Evolutionary conservation across 2,113 vertebrate genomes (phyloP).

Genomic region (Anolis carolinensis): DNA sequence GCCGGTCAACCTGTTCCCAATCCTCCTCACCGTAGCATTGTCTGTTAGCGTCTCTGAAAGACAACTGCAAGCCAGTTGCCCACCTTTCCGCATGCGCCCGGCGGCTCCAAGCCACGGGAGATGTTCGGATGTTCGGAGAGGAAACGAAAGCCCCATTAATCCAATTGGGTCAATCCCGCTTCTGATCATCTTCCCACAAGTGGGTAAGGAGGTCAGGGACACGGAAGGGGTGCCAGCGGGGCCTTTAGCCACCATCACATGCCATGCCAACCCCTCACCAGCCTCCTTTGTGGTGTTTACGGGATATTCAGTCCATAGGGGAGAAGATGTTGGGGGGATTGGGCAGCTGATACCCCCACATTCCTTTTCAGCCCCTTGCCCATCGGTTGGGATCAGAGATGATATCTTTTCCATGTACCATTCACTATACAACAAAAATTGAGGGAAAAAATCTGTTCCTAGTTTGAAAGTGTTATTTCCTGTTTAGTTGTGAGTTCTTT

Average conservation of each 20-base stretch:
- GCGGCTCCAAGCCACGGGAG: not conserved
- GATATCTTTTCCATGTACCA: no score
- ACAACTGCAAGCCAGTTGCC: not conserved
- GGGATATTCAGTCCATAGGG: not conserved
- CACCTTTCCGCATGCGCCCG: not conserved
- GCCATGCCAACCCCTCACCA: no score
- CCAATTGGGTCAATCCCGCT: constrained; percentile 16
- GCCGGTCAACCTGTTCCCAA: no score
- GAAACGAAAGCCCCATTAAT: not conserved
- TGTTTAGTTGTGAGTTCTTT: no score
- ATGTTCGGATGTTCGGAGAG: not conserved
- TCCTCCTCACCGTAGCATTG: no score
- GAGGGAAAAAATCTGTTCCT: no score
- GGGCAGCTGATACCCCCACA: not conserved
- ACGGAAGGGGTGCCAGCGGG: not conserved
- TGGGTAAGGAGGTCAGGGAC: constrained; percentile 12
- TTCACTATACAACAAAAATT: no score
- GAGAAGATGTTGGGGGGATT: not conserved
- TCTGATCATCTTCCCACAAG: not conserved
- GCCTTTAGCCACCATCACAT: not conserved
- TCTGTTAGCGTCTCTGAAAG: no score
- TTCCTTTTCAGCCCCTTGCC: no score
- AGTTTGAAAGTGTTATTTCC: no score
- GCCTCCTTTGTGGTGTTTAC: not conserved
- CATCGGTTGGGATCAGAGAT: no score